phyloP scores from a whole-genome alignment of 2,113 vertebrate species.

The Myxocyprinus asiaticus region DNA sequence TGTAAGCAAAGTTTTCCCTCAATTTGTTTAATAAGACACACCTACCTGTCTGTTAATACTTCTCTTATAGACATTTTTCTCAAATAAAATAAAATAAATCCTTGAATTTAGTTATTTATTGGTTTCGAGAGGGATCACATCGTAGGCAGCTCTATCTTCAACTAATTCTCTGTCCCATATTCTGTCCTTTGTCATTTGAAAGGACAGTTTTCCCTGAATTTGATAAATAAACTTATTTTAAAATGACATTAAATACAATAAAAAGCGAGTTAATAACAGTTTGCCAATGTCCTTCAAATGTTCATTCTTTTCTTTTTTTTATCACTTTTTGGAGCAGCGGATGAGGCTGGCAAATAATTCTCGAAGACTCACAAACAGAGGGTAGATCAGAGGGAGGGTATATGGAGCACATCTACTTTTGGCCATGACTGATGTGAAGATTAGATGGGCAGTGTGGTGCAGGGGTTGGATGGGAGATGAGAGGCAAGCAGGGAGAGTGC shows the following conservation, averaged over 20 bases:
- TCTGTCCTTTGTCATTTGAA: no score
- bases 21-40: conserved; percentile 28
- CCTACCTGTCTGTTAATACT: no score
- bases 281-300: not conserved
- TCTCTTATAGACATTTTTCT: no score
- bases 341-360: conserved; percentile 3
- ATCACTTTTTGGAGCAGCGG: conserved; percentile 9
- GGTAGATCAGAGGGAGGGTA: conserved; percentile 73
- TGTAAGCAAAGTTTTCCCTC: not conserved
- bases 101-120: no score
- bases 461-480: conserved; percentile 72
- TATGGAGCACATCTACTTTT: conserved; percentile 75
- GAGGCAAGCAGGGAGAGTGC: conserved; percentile 64
- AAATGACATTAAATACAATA: not conserved
- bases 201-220: no score
- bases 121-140: no score
- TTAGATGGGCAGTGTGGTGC: conserved; percentile 74
- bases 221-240: no score
- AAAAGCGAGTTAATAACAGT: conserved; percentile 8
- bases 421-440: conserved; percentile 71
- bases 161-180: no score
- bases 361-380: conserved; percentile 63
- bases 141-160: no score
- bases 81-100: no score
- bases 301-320: not conserved